Base-by-base conservation (phyloP, 2,113 vertebrate genomes). In the Mobula birostris region DNA sequence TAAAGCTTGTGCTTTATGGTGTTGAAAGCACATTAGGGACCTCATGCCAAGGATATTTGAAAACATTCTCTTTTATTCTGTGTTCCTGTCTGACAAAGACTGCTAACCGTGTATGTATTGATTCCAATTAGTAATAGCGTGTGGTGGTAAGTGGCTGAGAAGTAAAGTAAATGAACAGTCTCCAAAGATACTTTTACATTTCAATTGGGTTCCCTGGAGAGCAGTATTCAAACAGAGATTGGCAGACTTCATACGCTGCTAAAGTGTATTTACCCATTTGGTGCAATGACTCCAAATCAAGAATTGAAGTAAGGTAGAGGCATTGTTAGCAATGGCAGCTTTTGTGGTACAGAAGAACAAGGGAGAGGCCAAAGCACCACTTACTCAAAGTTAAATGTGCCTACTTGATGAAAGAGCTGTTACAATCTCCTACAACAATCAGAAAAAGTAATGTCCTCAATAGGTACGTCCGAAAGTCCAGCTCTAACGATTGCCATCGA, bases 151-250 rank as follows among this genome's bases (percentile, higher is more conserved):
- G 61, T 66, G 61, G 85, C n/a, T 32, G 61, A 90, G 85, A 90
- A 90, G 66, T 90, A 90, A 66, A 66, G 85, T 32, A 66, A 90
- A 66, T 90, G 85, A 90, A 66, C 61, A 68, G 85, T 66, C 61
- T 66, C 85, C 66, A 36, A 90, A 90, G 85, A n/a, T 19, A 90
- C 85, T 68, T 32, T 68, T 90, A 66, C 85, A 90, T 90, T 90
- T 66, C 85, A 90, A 32, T 66, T 90, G 61, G 58, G 61, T 66
- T 90, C 85, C 85, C 85, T 68, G 85, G 85, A 68, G 61, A 66
- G 85, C 61, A 66, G n/a, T 29, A n/a, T 68, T 90, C 85, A 90
- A 66, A 7, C 85, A 32, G 80, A 83, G 58, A 66, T n/a, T 68
- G 14, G 19, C 61, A 90, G 61, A 32, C 85, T 32, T 90, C 29